These are phyloP conservation scores for Aratinga solstitialis DNA, from an alignment of 2,797 vertebrate genomes.

Conservation along the genomic window DNA sequence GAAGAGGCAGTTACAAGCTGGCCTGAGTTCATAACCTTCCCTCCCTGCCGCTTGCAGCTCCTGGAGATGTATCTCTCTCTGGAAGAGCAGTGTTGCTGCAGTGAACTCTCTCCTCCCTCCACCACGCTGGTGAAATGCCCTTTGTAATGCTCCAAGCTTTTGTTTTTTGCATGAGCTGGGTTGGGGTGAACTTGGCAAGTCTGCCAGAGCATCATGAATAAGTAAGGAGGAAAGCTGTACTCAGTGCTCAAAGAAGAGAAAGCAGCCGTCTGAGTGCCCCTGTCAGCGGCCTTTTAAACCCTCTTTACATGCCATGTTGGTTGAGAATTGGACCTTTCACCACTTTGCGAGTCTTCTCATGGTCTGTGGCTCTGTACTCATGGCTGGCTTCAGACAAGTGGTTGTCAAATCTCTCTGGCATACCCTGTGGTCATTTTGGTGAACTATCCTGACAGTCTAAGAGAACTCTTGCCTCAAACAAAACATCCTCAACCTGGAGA, in stretches of 20 bases:
- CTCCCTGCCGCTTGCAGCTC: neutral
- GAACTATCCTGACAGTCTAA: neutral
- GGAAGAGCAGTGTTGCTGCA: neutral
- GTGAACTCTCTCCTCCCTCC: neutral
- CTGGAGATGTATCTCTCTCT: neutral
- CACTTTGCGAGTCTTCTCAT: rapidly evolving
- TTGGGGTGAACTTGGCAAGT: neutral
- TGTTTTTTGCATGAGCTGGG: slow-evolving; percentile 49
- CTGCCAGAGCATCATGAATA: slow-evolving; percentile 44
- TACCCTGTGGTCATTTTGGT: neutral
- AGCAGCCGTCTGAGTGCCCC: neutral
- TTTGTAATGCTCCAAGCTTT: neutral
- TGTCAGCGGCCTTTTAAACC: rapidly evolving
- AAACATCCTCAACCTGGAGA: neutral
- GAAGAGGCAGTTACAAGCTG: neutral
- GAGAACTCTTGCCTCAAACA: neutral
- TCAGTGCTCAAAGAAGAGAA: neutral
- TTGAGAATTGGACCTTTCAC: neutral
- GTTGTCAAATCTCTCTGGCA: neutral
- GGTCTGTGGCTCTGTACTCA: neutral
- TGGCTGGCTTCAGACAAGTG: neutral
- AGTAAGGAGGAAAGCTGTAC: slow-evolving; percentile 32
- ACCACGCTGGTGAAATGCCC: neutral
- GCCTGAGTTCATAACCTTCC: neutral
- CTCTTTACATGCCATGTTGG: neutral